A percentile compares a stretch with the other conserved stretches of the same genome.
Evolutionary conservation across 2,888 invertebrate species (phyloP).

Genomic region (Apodemia zela): DNA sequence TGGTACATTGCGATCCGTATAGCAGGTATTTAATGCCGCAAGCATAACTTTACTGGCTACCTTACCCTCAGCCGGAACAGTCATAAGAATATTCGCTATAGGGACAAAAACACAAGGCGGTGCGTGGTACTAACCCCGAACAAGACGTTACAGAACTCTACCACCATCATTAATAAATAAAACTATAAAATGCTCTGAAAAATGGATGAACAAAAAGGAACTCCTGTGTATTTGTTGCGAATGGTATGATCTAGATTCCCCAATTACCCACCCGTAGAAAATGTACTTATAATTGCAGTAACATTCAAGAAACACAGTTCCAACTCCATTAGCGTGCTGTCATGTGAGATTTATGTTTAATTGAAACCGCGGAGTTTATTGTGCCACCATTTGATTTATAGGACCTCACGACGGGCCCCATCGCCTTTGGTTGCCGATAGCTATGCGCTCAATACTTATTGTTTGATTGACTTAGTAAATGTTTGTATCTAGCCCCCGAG

Average conservation of each 20-base stretch:
- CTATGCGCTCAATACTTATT: conserved; percentile 28
- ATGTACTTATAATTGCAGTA: conserved; percentile 27
- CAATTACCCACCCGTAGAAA: conserved; percentile 17
- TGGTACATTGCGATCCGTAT: too few relatives aligned
- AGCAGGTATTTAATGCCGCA: too few relatives aligned
- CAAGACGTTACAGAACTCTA: too few relatives aligned
- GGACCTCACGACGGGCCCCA: conserved; percentile 20
- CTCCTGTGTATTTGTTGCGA: not conserved
- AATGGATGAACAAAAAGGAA: conserved; percentile 1
- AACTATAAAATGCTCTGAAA: too few relatives aligned
- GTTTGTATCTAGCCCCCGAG: conserved; percentile 14
- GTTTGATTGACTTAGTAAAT: conserved; percentile 45
- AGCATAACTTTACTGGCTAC: too few relatives aligned
- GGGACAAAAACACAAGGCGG: too few relatives aligned
- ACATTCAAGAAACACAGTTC: conserved; percentile 42
- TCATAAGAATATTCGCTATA: too few relatives aligned
- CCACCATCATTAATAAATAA: too few relatives aligned
- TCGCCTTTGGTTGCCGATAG: conserved; percentile 17
- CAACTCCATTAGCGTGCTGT: conserved; percentile 63
- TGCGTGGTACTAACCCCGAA: too few relatives aligned
- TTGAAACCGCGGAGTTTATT: conserved; percentile 72
- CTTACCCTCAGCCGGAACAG: too few relatives aligned
- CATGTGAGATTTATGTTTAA: conserved; percentile 73
- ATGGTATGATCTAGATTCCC: conserved; percentile 5
- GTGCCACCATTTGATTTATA: conserved; percentile 66